A percentile compares a stretch with the other conserved stretches of the same genome.
Evolutionary conservation across 2,888 invertebrate species (phyloP).

Genomic region (Scaptomyza parva): DNA sequence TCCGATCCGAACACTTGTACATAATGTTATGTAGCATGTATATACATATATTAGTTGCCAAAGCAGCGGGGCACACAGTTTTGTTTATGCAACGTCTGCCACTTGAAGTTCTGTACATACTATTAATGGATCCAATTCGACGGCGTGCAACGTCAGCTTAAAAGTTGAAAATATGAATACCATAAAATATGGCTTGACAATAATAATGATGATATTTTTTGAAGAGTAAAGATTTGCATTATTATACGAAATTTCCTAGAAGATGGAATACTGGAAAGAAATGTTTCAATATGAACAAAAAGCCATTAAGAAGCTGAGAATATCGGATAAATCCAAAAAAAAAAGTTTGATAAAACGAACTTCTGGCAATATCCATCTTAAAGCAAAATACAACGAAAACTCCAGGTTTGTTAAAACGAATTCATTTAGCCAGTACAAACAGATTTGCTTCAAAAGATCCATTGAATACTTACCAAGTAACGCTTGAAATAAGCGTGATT

Average conservation of each 20-base stretch:
- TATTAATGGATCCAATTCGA: constrained; percentile 26
- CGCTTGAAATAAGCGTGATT: constrained; percentile 98
- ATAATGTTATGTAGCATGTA: background rate
- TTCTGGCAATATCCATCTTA: too few relatives aligned
- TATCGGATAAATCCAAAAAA: too few relatives aligned
- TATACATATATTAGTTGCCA: background rate
- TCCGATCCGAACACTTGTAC: background rate
- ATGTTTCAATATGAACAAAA: too few relatives aligned
- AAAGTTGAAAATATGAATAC: background rate
- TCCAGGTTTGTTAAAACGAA: too few relatives aligned
- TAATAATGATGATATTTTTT: background rate
- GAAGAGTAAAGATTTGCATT: too few relatives aligned
- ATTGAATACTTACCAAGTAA: constrained; percentile 92
- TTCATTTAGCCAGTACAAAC: too few relatives aligned
- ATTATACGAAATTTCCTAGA: background rate
- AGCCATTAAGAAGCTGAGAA: too few relatives aligned
- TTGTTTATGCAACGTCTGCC: constrained; percentile 34
- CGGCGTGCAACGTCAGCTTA: constrained; percentile 14
- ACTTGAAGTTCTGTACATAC: constrained; percentile 21
- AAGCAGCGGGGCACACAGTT: background rate
- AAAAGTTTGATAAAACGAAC: too few relatives aligned
- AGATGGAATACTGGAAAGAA: background rate
- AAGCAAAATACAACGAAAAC: too few relatives aligned
- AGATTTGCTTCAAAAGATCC: too few relatives aligned
- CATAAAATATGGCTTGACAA: background rate